Evolutionary conservation across 2,797 vertebrate genomes (phyloP), one percentile per base, ranked within the genome.

Genomic region (Paedocypris micromegethes): DNA sequence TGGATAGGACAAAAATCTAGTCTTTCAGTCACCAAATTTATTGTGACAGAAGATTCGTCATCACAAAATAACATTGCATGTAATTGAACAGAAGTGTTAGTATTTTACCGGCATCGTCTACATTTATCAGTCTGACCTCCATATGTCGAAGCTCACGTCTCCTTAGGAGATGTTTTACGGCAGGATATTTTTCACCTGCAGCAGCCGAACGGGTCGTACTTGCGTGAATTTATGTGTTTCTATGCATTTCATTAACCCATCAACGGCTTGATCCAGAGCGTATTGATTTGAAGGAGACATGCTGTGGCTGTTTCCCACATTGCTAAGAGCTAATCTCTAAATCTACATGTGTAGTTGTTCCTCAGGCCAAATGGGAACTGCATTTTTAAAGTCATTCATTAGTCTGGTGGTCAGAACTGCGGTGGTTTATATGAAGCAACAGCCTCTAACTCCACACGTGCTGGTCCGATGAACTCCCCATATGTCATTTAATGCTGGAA

Each of bases 281-380:
- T 37, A 44, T 62, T 69, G 43, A 49, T 40, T 55, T 51, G 42
- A 54, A 61, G 44, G n/a, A 54, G 9, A 38, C 38, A 63, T 49
- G 45, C 45, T 48, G 6, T 48, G 5, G 40, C 45, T 38, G 66
- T 51, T 46, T 58, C 59, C 6, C 23, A 37, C 58, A 63, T 40
- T 23, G 48, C 56, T 74, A 61, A 57, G 6, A 50, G 43, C 39
- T 68, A 57, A 74, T 68, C 67, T 68, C 9, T 65, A 60, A 6
- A 66, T 73, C 56, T 64, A 58, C 72, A 64, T 58, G 49, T 74
- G 43, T 74, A 72, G 65, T 70, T 64, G 64, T 63, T 68, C 71
- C 65, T 8, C 45, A 7, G 68, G 68, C 23, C 39, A 47, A 38
- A 53, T 39, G 55, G 50, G 37, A 52, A 65, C 55, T 61, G 44